Base-by-base conservation (phyloP, 2,113 vertebrate genomes). In the Phainopepla nitens region DNA sequence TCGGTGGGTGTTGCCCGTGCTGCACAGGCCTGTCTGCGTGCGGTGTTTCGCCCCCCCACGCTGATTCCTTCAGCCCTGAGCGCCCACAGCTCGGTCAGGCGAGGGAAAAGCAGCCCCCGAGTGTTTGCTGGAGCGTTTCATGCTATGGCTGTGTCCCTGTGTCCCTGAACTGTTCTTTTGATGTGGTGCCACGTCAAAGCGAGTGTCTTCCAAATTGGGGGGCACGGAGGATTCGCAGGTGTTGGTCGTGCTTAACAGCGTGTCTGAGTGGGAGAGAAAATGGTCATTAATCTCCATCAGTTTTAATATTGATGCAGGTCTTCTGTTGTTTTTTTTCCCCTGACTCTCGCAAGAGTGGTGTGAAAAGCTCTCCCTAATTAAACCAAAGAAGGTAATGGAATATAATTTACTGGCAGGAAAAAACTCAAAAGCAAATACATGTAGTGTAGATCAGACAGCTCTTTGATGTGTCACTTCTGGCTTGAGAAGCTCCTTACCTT, bases 1-100 rank as follows among this genome's bases (percentile, higher is more conserved):
- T 36, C 13, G 5, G 2, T 31, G 20, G 18, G 23, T 45, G 64
- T 17, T 7, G 35, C 0, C 15, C 1, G 36, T 36, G 39, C 54
- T 36, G 11, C 1, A 9, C 51, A 9, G 4, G 1, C 22, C 15
- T 73, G 19, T 11, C 8, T 44, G 36, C 18, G 36, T 20, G 64
- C 9, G 33, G 27, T 39, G 68, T 58, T 50, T 11, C 8, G 54
- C 6, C 23, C 4, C 42, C 23, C 58, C 14, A 2, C 2, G 1
- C 11, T 4, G 17, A 0, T 1, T 44, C 9, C 6, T 28, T 1
- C 1, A 33, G 58, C 21, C 10, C 28, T 18, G 9, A 27, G 44
- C 12, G 3, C 24, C 9, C 2, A 2, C n/a, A 11, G 44, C 54
- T 10, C 16, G 8, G 31, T 20, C 13, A 7, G 41, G 27, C 7